Conservation (phyloP, 2,797 vertebrate genomes). For the Anabas testudineus region DNA sequence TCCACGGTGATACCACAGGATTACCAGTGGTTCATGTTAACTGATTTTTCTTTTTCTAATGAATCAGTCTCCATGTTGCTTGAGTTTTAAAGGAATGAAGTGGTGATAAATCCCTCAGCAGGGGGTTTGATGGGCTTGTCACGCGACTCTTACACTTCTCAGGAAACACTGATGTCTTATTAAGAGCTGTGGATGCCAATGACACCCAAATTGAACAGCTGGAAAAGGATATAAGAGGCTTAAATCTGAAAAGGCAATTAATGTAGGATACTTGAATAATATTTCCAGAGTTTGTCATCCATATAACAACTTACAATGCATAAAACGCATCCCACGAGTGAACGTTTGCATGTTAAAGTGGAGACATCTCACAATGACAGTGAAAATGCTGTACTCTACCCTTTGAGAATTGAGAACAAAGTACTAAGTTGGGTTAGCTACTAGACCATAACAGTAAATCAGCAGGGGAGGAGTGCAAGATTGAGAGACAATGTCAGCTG, state of each 20-base stretch:
- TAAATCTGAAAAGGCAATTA: slow-evolving; percentile 44
- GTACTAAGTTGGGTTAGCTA: no score
- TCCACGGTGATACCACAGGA: slow-evolving; percentile 32
- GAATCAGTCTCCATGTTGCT: slow-evolving; percentile 36
- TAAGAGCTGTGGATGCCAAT: slow-evolving; percentile 42
- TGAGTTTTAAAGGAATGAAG: slow-evolving; percentile 47
- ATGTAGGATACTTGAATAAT: slow-evolving; percentile 31
- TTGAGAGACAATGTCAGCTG: slow-evolving; percentile 53
- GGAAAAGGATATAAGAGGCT: slow-evolving; percentile 16
- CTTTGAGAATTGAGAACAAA: not conserved
- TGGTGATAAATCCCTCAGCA: slow-evolving; percentile 55
- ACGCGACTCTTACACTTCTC: slow-evolving; percentile 53
- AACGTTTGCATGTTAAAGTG: not conserved
- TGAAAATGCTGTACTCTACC: not conserved
- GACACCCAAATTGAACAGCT: slow-evolving; percentile 42
- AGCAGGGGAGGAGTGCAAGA: slow-evolving; percentile 35
- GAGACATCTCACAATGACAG: not conserved
- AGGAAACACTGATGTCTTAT: slow-evolving; percentile 58
- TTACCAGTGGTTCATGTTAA: slow-evolving; percentile 17
- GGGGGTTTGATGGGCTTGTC: slow-evolving; percentile 63
- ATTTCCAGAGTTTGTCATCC: slow-evolving; percentile 5
- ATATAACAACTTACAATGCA: slow-evolving; percentile 26
- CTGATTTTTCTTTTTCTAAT: slow-evolving; percentile 35
- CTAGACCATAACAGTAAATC: slow-evolving; percentile 3
- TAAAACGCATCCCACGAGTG: slow-evolving; percentile 2